Evolutionary conservation across 2,888 invertebrate genomes (phyloP).

Genomic region (Ichneumoninae sp.): DNA sequence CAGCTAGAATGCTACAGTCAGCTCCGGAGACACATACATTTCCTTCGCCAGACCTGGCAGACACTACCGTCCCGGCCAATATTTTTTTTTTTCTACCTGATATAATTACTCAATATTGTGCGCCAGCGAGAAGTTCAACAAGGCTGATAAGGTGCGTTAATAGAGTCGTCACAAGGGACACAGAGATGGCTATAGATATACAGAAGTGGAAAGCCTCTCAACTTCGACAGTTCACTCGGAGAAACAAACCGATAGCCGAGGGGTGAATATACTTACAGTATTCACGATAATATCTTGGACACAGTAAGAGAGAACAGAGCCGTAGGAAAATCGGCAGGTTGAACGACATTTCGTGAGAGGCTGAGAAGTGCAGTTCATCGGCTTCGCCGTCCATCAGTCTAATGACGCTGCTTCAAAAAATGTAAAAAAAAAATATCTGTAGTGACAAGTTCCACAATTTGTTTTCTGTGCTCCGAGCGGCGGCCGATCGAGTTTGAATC

Average conservation of each 20-base stretch:
- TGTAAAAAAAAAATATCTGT: conserved; percentile 50
- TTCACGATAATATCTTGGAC: conserved; percentile 40
- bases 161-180: conserved; percentile 51
- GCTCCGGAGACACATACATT: conserved; percentile 17
- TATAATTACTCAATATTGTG: conserved; percentile 64
- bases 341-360: conserved; percentile 27
- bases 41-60: conserved; percentile 8
- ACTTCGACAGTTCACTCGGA: conserved; percentile 18
- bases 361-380: conserved; percentile 39
- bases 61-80: background rate
- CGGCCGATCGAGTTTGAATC: background rate
- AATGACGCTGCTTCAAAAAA: conserved; percentile 75
- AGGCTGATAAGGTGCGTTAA: conserved; percentile 59
- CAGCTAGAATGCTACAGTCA: conserved; percentile 45
- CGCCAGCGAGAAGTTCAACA: conserved; percentile 28
- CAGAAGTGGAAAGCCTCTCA: conserved; percentile 29
- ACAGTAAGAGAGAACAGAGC: background rate
- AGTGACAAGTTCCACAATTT: conserved; percentile 1
- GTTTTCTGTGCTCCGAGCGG: background rate
- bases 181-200: conserved; percentile 19
- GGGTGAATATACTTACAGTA: conserved; percentile 17
- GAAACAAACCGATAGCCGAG: background rate
- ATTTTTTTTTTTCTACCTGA: conserved; percentile 38
- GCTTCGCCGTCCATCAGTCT: conserved; percentile 78
- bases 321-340: conserved; percentile 42